These are phyloP conservation scores for Papilio machaon DNA, from an alignment of 1,140 invertebrate genomes.

Conservation along the genomic window DNA sequence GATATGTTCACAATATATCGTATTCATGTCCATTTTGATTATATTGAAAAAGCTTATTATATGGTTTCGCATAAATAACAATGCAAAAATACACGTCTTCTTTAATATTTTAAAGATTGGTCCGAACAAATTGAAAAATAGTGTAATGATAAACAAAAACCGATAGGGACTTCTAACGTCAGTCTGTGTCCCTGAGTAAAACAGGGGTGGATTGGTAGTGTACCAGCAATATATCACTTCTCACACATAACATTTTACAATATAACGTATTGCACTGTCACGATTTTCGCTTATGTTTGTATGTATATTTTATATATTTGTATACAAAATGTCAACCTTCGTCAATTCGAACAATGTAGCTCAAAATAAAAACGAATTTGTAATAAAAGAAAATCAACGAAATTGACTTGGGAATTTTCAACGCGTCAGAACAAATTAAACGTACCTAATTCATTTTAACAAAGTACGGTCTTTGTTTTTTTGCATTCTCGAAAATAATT, in stretches of 20 bases:
- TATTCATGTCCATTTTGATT: too few relatives aligned
- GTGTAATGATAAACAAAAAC: too few relatives aligned
- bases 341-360: slow-evolving; percentile 22
- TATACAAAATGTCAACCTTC: slow-evolving; percentile 25
- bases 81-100: too few relatives aligned
- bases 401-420: slow-evolving; percentile 32
- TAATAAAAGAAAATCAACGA: slow-evolving; percentile 28
- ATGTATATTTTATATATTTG: neutral
- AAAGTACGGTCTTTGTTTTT: slow-evolving; percentile 33
- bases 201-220: too few relatives aligned
- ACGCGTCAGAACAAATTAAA: slow-evolving; percentile 37
- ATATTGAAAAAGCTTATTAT: too few relatives aligned
- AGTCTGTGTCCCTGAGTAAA: too few relatives aligned
- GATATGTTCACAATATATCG: too few relatives aligned
- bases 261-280: neutral
- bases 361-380: slow-evolving; percentile 25
- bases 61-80: too few relatives aligned
- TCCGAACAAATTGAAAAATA: too few relatives aligned
- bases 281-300: neutral
- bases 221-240: too few relatives aligned
- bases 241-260: neutral
- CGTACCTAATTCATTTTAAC: slow-evolving; percentile 24
- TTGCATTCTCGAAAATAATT: slow-evolving; percentile 29
- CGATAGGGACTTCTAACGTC: too few relatives aligned
- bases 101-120: too few relatives aligned